Base-by-base conservation (phyloP, 2,888 invertebrate genomes). In the Dyspetes luteomarginatus region DNA sequence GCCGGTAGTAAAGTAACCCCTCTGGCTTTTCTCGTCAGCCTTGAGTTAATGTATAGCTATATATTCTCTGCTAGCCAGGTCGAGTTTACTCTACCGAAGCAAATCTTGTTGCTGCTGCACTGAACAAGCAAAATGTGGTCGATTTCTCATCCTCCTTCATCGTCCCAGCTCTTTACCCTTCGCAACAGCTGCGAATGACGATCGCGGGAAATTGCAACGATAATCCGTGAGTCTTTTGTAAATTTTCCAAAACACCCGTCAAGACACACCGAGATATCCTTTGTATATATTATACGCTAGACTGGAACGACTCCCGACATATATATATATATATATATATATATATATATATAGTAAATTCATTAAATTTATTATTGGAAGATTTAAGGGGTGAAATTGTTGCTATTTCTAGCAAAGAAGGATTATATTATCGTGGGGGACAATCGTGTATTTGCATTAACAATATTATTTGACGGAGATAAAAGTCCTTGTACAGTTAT, bases 71-170 rank as follows among this genome's bases (percentile, higher is more conserved):
- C 45, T 43, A 5, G 28, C 19, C 36, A 26, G 64, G 43, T 64
- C 19, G 48, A 62, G 65, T 36, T 77, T 64, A 50, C 64, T 28
- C 30, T 12, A 55, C 28, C 17, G 36, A 7, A 22, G 50, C 41
- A 69, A 71, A 58, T 71, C 56, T 77, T 36, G 77, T 26, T 7
- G 64, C 52, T 24, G 12, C 17, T 24, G 17, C 17, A 48, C n/a
- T 28, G 45, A 71, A 77, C 62, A 55, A 77, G 64, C 48, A 56
- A 43, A 64, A 65, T 52, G 55, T 19, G 64, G 69, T 64, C 26
- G 30, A 30, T 9, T 36, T 12, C 26, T 71, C 48, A 12, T 62
- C 30, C 48, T 48, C 17, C 48, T 36, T 3, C n/a, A n/a, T n/a
- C n/a, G n/a, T n/a, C n/a, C n/a, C n/a, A n/a, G n/a, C n/a, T n/a